A percentile compares a stretch with the other conserved stretches of the same genome.
Evolutionary conservation across 1,140 invertebrate species (phyloP).

Genomic region (Drosophila nikananu): DNA sequence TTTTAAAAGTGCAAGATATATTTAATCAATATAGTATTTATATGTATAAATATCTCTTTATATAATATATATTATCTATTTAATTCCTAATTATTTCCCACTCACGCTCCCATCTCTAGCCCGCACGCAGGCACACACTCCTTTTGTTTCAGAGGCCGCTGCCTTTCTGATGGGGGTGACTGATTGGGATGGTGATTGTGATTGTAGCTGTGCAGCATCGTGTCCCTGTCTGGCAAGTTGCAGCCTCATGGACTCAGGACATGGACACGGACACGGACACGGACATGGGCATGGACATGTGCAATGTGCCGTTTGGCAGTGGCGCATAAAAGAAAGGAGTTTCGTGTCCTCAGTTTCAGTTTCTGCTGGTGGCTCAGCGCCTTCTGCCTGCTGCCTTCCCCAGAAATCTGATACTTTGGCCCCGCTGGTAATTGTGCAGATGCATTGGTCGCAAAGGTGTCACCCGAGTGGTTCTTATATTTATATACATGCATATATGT

Average conservation of each 20-base stretch:
- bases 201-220: constrained; percentile 55
- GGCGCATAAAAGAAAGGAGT: constrained; percentile 83
- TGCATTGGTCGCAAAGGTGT: constrained; percentile 77
- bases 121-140: constrained; percentile 44
- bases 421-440: constrained; percentile 79
- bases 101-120: constrained; percentile 37
- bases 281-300: constrained; percentile 65
- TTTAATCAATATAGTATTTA: background rate
- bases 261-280: constrained; percentile 23
- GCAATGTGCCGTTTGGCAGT: constrained; percentile 82
- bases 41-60: background rate
- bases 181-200: constrained; percentile 77
- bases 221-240: constrained; percentile 38
- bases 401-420: constrained; percentile 76
- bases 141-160: constrained; percentile 74
- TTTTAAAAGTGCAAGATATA: background rate
- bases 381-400: constrained; percentile 49
- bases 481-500: constrained; percentile 22
- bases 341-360: constrained; percentile 53
- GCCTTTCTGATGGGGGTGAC: constrained; percentile 83
- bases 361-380: constrained; percentile 57
- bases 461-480: constrained; percentile 65
- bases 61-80: background rate
- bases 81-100: background rate
- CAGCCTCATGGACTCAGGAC: constrained; percentile 15